Conservation (phyloP, 2,888 invertebrate genomes). For the Stratiomys singularior region DNA sequence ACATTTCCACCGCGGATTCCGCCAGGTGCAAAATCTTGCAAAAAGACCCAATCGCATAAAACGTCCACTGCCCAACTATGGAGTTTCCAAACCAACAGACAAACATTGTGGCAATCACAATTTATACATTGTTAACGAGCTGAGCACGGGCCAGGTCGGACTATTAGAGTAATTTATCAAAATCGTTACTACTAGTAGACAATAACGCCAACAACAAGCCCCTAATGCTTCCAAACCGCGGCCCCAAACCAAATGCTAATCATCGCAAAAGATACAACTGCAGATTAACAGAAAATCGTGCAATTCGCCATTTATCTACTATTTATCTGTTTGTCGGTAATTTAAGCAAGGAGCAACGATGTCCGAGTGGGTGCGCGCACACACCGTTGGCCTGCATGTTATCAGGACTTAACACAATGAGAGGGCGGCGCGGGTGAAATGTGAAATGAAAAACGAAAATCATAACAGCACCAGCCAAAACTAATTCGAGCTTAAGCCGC, state of each 20-base stretch:
- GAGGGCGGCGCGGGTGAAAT: neutral
- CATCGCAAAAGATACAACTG: constrained; percentile 35
- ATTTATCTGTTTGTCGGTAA: constrained; percentile 27
- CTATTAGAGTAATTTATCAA: constrained; percentile 32
- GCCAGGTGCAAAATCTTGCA: neutral
- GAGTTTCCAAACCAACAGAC: too few species aligned
- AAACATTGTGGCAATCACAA: neutral
- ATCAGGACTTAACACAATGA: neutral
- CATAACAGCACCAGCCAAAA: neutral
- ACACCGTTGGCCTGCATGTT: too few species aligned
- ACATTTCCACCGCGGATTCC: neutral
- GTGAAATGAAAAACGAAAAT: neutral
- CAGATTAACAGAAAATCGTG: constrained; percentile 28
- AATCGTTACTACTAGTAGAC: neutral
- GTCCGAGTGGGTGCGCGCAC: neutral
- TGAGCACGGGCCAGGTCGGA: neutral
- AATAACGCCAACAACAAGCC: neutral
- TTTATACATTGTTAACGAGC: neutral
- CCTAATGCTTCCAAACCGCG: neutral
- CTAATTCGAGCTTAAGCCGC: neutral
- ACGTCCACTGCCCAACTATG: neutral
- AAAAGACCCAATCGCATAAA: neutral
- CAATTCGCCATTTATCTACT: constrained; percentile 37
- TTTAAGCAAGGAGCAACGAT: neutral
- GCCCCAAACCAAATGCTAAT: constrained; percentile 31